Conservation (phyloP, 2,888 invertebrate genomes). For the Cephus pygmeus region DNA sequence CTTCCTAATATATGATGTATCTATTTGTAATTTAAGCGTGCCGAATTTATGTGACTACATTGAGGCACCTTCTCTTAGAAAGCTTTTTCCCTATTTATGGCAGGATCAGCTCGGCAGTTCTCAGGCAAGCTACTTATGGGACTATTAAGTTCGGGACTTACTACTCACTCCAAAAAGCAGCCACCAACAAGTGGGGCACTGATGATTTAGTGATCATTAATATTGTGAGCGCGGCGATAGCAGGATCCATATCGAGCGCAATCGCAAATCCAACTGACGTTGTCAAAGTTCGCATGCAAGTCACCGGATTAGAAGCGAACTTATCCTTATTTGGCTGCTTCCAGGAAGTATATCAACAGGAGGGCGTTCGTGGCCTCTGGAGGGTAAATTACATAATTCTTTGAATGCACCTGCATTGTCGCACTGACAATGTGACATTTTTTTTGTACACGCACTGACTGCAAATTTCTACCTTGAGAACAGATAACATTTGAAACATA, state of each 20-base stretch:
- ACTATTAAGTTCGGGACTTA: slow-evolving; percentile 97
- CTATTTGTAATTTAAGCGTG: neutral
- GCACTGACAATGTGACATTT: neutral
- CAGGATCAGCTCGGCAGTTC: slow-evolving; percentile 92
- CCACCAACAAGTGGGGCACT: slow-evolving; percentile 56
- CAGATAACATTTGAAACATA: neutral
- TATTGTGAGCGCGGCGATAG: slow-evolving; percentile 84
- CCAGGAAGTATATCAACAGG: slow-evolving; percentile 82
- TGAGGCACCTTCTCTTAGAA: neutral
- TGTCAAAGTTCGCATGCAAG: slow-evolving; percentile 95
- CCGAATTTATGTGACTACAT: neutral
- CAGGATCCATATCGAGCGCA: slow-evolving; percentile 92
- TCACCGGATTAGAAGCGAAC: slow-evolving; percentile 66
- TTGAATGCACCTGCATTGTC: neutral
- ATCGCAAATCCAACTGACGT: slow-evolving; percentile 97
- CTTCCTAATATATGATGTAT: too few relatives aligned
- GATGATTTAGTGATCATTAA: slow-evolving; percentile 68
- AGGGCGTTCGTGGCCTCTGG: slow-evolving; percentile 90
- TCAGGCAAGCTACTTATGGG: slow-evolving; percentile 94
- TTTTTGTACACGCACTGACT: slow-evolving; percentile 7
- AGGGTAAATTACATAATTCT: slow-evolving; percentile 68
- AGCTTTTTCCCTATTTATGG: slow-evolving; percentile 7
- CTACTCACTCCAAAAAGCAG: slow-evolving; percentile 83
- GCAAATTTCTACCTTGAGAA: neutral
- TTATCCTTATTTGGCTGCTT: slow-evolving; percentile 79